A percentile compares a stretch with the other conserved stretches of the same genome.
Conservation (phyloP, 2,113 vertebrate genomes). For the Equus quagga region DNA sequence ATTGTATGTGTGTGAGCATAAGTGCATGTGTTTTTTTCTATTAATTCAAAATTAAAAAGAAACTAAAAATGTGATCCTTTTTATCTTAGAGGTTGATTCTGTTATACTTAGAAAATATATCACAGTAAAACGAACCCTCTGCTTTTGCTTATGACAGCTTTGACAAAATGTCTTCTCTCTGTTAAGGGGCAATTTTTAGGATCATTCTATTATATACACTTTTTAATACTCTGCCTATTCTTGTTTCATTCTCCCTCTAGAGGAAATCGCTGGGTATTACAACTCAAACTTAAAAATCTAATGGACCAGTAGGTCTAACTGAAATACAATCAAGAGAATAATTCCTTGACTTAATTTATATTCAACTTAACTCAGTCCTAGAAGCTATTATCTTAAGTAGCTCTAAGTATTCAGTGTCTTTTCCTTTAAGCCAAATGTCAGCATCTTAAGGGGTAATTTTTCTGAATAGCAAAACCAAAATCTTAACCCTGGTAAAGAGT, state of each 20-base stretch:
- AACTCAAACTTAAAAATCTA: conserved; percentile 5
- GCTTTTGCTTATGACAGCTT: neutral
- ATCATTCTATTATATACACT: conserved; percentile 34
- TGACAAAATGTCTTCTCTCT: neutral
- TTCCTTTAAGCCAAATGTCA: neutral
- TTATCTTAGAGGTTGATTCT: neutral
- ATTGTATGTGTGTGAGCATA: neutral
- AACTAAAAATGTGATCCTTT: neutral
- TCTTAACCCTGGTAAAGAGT: neutral
- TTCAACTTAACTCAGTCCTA: neutral
- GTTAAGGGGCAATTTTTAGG: neutral
- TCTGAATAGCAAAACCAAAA: neutral
- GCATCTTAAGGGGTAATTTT: neutral
- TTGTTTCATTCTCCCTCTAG: conserved; percentile 78
- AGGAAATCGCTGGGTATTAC: conserved; percentile 70
- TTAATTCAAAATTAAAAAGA: neutral
- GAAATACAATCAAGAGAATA: neutral
- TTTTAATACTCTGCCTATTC: conserved; percentile 35
- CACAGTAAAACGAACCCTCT: neutral
- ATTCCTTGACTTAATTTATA: conserved; percentile 39
- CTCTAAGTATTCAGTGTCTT: neutral
- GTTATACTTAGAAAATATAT: neutral
- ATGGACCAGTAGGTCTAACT: neutral
- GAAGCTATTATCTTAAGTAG: neutral
- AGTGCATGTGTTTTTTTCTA: neutral